phyloP scores from a whole-genome alignment of 2,113 vertebrate genomes.

The Phaetusa simplex region DNA sequence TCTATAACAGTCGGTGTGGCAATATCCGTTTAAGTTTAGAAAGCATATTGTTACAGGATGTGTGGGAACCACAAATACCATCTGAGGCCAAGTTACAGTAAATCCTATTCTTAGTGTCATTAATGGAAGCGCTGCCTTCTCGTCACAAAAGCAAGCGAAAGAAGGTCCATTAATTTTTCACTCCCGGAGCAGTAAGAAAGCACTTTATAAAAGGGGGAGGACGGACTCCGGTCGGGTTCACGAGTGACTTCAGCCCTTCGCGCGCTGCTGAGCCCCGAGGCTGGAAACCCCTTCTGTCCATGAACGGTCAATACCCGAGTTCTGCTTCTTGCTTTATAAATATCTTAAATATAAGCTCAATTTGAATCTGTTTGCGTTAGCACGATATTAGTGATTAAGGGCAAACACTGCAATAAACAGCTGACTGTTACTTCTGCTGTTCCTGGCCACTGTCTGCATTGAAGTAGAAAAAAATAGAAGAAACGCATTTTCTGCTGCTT shows the following conservation, averaged over 20 bases:
- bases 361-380: slow-evolving; percentile 29
- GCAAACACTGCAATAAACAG: slow-evolving; percentile 5
- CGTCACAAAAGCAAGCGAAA: background rate
- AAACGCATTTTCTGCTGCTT: background rate
- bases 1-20: slow-evolving; percentile 27
- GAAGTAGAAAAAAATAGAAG: slow-evolving; percentile 46
- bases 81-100: slow-evolving; percentile 55
- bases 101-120: slow-evolving; percentile 53
- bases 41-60: slow-evolving; percentile 50
- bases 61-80: slow-evolving; percentile 51
- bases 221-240: background rate
- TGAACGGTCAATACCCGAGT: background rate
- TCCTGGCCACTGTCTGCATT: background rate
- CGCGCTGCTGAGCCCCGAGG: background rate
- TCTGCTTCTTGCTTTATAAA: slow-evolving; percentile 1
- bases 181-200: background rate
- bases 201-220: background rate
- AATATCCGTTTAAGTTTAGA: slow-evolving; percentile 39
- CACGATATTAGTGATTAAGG: slow-evolving; percentile 23
- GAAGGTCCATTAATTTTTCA: slow-evolving; percentile 55
- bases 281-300: background rate
- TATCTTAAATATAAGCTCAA: slow-evolving; percentile 17
- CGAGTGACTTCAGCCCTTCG: background rate
- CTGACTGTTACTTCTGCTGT: background rate
- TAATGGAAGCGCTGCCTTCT: slow-evolving; percentile 60